phyloP scores from a whole-genome alignment of 2,888 invertebrate species.

The Yponomeuta sedellus region DNA sequence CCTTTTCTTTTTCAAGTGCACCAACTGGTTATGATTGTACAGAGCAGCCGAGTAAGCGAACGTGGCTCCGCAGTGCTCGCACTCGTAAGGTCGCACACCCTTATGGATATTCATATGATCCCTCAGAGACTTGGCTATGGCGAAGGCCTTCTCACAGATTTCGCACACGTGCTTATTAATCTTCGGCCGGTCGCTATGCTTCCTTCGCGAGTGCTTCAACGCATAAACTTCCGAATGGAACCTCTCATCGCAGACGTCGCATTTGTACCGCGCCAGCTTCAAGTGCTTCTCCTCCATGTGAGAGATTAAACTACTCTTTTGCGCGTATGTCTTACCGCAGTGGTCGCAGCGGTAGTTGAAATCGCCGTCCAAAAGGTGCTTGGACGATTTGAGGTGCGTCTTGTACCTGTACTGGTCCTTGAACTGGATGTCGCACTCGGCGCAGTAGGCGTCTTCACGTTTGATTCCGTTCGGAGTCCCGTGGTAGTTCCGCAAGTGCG shows the following conservation, averaged over 20 bases:
- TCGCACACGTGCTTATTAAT: conserved; percentile 1
- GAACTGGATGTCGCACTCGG: conserved; percentile 26
- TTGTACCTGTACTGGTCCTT: conserved; percentile 21
- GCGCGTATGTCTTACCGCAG: not conserved
- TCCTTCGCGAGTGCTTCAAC: not conserved
- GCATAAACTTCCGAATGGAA: not conserved
- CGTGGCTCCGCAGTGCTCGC: not conserved
- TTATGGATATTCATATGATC: conserved; percentile 4
- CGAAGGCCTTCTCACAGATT: conserved; percentile 5
- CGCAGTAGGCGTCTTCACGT: conserved; percentile 20
- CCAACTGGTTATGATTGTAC: conserved; percentile 4
- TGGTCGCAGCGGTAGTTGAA: not conserved
- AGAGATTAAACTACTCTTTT: not conserved
- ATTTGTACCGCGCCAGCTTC: not conserved
- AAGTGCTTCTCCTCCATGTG: conserved; percentile 11
- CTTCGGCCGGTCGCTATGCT: not conserved
- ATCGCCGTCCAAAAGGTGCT: not conserved
- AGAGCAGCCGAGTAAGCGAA: not conserved
- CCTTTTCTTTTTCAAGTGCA: not conserved
- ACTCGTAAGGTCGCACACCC: not conserved
- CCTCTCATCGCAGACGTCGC: conserved; percentile 5
- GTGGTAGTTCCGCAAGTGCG: not conserved
- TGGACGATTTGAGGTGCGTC: conserved; percentile 17
- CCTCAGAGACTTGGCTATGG: not conserved
- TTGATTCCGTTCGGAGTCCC: not conserved